Evolutionary conservation across 2,797 vertebrate genomes (phyloP), one percentile per base, ranked within the genome.

Genomic region (Glossophaga mutica): DNA sequence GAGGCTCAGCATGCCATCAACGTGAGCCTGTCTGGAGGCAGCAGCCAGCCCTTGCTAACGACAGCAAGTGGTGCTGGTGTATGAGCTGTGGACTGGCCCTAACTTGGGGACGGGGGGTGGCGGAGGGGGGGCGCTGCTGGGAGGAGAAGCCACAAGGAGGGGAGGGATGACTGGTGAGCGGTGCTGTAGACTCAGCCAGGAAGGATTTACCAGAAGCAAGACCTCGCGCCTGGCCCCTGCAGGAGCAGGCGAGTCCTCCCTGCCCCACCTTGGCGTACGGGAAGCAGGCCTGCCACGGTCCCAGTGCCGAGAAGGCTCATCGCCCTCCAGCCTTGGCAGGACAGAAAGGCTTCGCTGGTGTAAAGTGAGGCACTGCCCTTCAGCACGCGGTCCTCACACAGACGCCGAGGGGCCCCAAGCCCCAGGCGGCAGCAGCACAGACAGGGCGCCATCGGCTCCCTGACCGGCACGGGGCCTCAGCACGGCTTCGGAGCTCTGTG

Each of bases 81-180:
- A 24, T 59, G 57, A 26, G 57, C 57, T 22, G 22, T 10, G 55
- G 55, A 26, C 24, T 26, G 55, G 55, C 87, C 87, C 74, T 76
- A 29, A 87, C 87, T 68, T 37, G 6, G 24, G 24, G n/a, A n/a
- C n/a, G n/a, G n/a, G n/a, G n/a, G n/a, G n/a, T n/a, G n/a, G n/a
- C n/a, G n/a, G n/a, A n/a, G n/a, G 29, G 32, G 52, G 48, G 42
- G 68, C 1, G 4, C 79, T 83, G 50, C 5, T 0, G 24, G 55
- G 48, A 95, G 55, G 48, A 95, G 87, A 84, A 73, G 90, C 87
- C 71, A 77, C 48, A 74, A 34, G 84, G 79, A 44, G 9, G 39
- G 84, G 71, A 44, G 0, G 15, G 11, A 9, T 71, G 50, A 42
- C 74, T 65, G 74, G 24, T 11, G 11, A 73, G 70, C 5, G 0